Conservation (phyloP, 64 coral and sea anemone species). For the Pachyseris speciosa region DNA sequence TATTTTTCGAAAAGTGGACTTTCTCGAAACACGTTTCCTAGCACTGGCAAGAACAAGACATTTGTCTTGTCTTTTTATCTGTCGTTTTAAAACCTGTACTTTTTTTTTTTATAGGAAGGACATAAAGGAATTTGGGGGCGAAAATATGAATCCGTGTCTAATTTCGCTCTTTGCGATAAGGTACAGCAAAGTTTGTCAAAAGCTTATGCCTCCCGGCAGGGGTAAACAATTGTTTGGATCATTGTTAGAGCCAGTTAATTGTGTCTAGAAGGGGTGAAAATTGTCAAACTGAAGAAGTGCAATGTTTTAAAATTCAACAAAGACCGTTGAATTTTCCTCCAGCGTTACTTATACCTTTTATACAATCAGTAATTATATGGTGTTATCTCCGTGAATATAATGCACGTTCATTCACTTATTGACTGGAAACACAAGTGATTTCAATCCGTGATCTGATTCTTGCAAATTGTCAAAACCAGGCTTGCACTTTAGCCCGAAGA, state of each 20-base stretch:
- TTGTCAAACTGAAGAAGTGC: slow-evolving; percentile 4
- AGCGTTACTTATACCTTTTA: neutral
- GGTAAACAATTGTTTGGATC: neutral
- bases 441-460: neutral
- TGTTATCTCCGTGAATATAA: slow-evolving; percentile 6
- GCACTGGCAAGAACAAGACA: no score
- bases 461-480: neutral
- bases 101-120: neutral
- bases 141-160: no score
- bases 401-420: slow-evolving; percentile 5
- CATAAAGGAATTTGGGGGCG: no score
- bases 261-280: slow-evolving; percentile 23
- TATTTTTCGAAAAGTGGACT: no score
- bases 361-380: neutral
- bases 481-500: no score
- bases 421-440: neutral
- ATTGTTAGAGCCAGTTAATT: neutral
- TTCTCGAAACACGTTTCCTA: no score
- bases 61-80: no score
- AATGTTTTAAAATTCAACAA: slow-evolving; percentile 33
- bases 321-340: neutral
- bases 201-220: neutral
- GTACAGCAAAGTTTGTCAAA: slow-evolving; percentile 22
- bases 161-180: no score
- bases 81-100: neutral